Evolutionary conservation across 2,113 vertebrate genomes (phyloP).

Genomic region (Odobenus rosmarus): DNA sequence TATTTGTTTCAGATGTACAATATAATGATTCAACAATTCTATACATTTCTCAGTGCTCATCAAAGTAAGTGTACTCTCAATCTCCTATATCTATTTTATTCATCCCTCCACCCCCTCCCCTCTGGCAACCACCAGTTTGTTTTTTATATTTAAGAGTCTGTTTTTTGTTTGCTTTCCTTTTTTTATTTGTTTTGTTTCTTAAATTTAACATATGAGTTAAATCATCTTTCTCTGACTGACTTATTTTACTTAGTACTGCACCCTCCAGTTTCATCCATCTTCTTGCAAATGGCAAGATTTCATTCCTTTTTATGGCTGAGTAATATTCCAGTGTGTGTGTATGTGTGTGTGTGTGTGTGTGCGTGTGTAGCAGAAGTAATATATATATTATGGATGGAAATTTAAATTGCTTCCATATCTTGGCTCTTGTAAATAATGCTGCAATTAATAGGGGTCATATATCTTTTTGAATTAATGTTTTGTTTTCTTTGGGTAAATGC

Average conservation of each 20-base stretch:
- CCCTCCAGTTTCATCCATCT: not conserved
- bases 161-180: not conserved
- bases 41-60: not conserved
- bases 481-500: not conserved
- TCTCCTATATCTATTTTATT: not conserved
- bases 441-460: not conserved
- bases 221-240: not conserved
- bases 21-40: not conserved
- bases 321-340: not conserved
- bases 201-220: not conserved
- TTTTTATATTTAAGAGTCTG: not conserved
- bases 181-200: not conserved
- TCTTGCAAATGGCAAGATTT: not conserved
- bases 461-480: not conserved
- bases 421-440: not conserved
- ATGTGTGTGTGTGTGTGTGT: too few relatives aligned
- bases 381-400: not conserved
- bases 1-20: not conserved
- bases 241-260: not conserved
- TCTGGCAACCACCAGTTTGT: not conserved
- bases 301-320: not conserved
- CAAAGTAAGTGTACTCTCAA: not conserved
- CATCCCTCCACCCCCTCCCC: not conserved
- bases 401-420: not conserved
- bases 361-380: too few relatives aligned